Evolutionary conservation across 2,113 vertebrate species (phyloP).

Genomic region (Labrus mixtus): DNA sequence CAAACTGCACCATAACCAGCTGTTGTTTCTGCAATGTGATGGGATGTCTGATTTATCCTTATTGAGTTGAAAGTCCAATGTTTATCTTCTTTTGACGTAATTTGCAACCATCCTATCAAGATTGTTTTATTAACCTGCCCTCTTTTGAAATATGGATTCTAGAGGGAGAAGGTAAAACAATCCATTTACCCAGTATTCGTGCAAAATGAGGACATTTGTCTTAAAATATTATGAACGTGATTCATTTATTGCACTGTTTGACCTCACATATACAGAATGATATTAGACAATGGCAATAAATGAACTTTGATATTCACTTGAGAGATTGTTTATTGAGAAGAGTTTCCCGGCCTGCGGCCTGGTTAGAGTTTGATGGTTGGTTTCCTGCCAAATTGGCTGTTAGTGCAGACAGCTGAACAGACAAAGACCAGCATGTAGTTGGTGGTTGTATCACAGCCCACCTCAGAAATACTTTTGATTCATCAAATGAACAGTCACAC

Average conservation of each 20-base stretch:
- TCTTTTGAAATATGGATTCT: background rate
- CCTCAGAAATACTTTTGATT: constrained; percentile 19
- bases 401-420: constrained; percentile 43
- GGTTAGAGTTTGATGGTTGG: constrained; percentile 21
- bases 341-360: background rate
- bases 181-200: too few species aligned
- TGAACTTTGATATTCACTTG: background rate
- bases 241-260: background rate
- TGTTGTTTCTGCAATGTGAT: too few species aligned
- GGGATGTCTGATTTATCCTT: too few species aligned
- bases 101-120: too few species aligned
- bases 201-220: too few species aligned
- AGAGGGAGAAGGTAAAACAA: too few species aligned
- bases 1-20: too few species aligned
- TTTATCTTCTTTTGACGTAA: too few species aligned
- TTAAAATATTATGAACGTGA: too few species aligned
- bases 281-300: background rate
- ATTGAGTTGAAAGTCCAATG: too few species aligned
- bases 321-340: background rate
- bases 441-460: constrained; percentile 23
- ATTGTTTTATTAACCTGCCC: too few species aligned
- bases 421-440: constrained; percentile 27
- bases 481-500: constrained; percentile 5
- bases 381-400: constrained; percentile 46
- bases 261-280: background rate